A percentile compares a stretch with the other conserved stretches of the same genome.
These are phyloP conservation scores for Clarias fuscus DNA, from an alignment of 2,797 vertebrate genomes.

Conservation along the genomic window DNA sequence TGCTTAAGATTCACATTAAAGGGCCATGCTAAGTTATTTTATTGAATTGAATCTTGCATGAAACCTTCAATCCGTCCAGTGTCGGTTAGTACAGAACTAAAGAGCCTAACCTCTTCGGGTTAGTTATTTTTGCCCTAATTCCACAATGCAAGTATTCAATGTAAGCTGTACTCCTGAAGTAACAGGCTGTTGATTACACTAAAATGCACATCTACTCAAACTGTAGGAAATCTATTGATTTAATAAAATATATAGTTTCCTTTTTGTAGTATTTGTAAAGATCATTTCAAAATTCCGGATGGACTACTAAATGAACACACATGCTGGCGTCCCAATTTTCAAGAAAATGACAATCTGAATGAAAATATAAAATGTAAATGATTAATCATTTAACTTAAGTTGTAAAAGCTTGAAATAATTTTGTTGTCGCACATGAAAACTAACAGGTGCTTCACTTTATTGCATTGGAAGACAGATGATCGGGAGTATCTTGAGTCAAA, in stretches of 20 bases:
- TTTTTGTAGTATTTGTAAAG: background rate
- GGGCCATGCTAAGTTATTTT: background rate
- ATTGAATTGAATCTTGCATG: background rate
- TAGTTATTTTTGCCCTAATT: background rate
- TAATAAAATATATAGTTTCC: background rate
- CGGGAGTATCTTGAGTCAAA: background rate
- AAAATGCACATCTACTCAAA: background rate
- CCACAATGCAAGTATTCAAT: background rate
- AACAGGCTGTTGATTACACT: background rate
- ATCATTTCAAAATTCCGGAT: constrained; percentile 18
- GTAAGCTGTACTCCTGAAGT: background rate
- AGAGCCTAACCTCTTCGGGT: background rate
- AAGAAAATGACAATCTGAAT: constrained; percentile 51
- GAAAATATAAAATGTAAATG: constrained; percentile 23
- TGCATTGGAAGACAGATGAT: background rate
- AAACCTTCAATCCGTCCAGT: background rate
- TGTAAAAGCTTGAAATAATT: constrained; percentile 8
- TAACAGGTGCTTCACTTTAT: constrained; percentile 16
- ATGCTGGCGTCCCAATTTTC: constrained; percentile 8
- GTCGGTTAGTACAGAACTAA: background rate
- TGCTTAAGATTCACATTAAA: background rate
- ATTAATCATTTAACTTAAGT: constrained; percentile 3
- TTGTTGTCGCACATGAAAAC: background rate
- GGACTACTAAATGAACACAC: constrained; percentile 11
- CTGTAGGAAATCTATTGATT: background rate